A percentile compares a stretch with the other conserved stretches of the same genome.
phyloP scores from a whole-genome alignment of 2,113 vertebrate species.

The Calidris pygmaea region DNA sequence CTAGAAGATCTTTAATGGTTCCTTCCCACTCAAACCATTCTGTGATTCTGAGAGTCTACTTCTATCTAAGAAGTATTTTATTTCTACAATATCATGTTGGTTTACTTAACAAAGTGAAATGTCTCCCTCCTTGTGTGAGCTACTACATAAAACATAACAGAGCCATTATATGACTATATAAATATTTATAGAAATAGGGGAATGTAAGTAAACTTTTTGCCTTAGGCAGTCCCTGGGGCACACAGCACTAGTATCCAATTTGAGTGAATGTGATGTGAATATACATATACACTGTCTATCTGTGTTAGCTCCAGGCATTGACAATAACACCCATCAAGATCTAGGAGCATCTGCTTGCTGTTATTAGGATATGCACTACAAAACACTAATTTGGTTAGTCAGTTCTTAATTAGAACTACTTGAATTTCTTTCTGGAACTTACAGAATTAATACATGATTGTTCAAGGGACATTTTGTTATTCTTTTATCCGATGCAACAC shows the following conservation, averaged over 20 bases:
- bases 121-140: neutral
- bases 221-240: neutral
- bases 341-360: conserved; percentile 21
- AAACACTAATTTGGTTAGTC: conserved; percentile 8
- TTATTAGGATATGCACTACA: neutral
- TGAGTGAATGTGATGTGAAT: neutral
- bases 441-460: neutral
- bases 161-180: neutral
- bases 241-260: neutral
- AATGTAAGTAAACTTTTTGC: conserved; percentile 10
- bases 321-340: neutral
- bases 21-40: neutral
- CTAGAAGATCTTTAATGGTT: neutral
- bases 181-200: conserved; percentile 22
- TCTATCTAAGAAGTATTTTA: neutral
- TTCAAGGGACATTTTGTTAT: neutral
- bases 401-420: conserved; percentile 29
- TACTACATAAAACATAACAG: neutral
- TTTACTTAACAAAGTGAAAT: neutral
- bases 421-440: neutral
- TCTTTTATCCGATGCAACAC: neutral
- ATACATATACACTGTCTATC: neutral
- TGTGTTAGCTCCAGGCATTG: conserved; percentile 13
- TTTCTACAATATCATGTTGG: neutral
- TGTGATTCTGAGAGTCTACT: neutral